These are phyloP conservation scores for Macrosoma leucophasiata DNA, from an alignment of 2,888 invertebrate genomes.

Conservation along the genomic window DNA sequence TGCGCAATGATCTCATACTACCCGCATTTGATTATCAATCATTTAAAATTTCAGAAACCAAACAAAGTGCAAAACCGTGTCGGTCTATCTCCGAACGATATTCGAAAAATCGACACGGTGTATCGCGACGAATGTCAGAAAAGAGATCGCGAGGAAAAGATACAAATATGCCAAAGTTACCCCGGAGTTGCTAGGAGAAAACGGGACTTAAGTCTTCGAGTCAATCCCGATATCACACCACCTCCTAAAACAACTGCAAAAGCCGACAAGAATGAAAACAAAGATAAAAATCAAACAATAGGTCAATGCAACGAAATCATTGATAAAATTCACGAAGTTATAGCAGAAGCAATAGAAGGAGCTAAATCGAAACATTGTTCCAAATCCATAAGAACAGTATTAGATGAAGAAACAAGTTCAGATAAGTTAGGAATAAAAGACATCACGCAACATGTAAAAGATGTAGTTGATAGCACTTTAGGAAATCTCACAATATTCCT, in stretches of 20 bases:
- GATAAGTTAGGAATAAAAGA: too few relatives aligned
- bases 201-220: constrained; percentile 40
- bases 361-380: constrained; percentile 46
- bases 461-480: constrained; percentile 38
- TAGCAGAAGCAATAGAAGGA: constrained; percentile 37
- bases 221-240: constrained; percentile 54
- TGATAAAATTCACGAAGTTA: constrained; percentile 38
- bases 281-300: constrained; percentile 40
- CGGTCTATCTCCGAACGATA: constrained; percentile 38
- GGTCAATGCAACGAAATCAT: constrained; percentile 37
- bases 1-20: too few relatives aligned
- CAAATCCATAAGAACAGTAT: constrained; percentile 14
- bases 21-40: too few relatives aligned
- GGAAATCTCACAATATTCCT: constrained; percentile 45
- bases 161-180: constrained; percentile 52
- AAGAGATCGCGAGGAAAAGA: constrained; percentile 50
- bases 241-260: constrained; percentile 31
- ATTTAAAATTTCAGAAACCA: constrained; percentile 45
- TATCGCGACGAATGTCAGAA: constrained; percentile 50
- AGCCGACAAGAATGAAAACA: constrained; percentile 26
- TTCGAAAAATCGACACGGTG: constrained; percentile 49
- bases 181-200: constrained; percentile 42
- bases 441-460: constrained; percentile 35
- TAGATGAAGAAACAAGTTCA: too few relatives aligned
- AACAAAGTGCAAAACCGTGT: constrained; percentile 35